Evolutionary conservation across 2,888 invertebrate genomes (phyloP).

Genomic region (Trichogramma dendrolimi): DNA sequence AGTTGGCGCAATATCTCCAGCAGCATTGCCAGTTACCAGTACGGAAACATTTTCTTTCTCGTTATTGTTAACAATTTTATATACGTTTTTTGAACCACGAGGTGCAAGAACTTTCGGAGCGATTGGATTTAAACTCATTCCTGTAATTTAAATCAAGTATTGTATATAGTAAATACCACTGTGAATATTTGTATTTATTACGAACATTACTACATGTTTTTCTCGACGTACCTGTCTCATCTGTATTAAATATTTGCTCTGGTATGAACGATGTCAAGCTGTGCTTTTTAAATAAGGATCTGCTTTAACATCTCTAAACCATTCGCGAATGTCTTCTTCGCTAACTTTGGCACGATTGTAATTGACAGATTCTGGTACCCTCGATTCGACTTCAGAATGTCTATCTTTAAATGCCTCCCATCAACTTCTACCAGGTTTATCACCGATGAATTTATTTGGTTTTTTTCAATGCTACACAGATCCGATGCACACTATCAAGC

Average conservation of each 20-base stretch:
- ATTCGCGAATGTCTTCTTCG: not conserved
- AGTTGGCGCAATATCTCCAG: not conserved
- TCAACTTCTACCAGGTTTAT: slow-evolving; percentile 16
- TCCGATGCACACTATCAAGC: too few relatives aligned
- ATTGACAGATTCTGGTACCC: not conserved
- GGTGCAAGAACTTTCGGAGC: not conserved
- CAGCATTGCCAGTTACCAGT: not conserved
- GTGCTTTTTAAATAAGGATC: not conserved
- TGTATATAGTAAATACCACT: too few relatives aligned
- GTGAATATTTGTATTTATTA: too few relatives aligned
- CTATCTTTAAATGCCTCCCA: slow-evolving; percentile 7
- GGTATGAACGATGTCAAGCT: not conserved
- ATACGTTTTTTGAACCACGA: not conserved
- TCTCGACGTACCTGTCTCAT: not conserved
- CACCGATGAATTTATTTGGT: slow-evolving; percentile 10
- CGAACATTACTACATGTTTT: too few relatives aligned
- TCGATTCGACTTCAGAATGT: slow-evolving; percentile 2
- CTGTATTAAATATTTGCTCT: not conserved
- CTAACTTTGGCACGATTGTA: not conserved
- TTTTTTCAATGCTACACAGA: too few relatives aligned
- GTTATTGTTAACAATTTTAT: not conserved
- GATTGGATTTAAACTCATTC: too few relatives aligned
- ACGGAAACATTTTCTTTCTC: not conserved
- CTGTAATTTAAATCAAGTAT: too few relatives aligned
- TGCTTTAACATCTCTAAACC: not conserved